Conservation (phyloP, 2,888 invertebrate genomes). For the Pyralis farinalis region DNA sequence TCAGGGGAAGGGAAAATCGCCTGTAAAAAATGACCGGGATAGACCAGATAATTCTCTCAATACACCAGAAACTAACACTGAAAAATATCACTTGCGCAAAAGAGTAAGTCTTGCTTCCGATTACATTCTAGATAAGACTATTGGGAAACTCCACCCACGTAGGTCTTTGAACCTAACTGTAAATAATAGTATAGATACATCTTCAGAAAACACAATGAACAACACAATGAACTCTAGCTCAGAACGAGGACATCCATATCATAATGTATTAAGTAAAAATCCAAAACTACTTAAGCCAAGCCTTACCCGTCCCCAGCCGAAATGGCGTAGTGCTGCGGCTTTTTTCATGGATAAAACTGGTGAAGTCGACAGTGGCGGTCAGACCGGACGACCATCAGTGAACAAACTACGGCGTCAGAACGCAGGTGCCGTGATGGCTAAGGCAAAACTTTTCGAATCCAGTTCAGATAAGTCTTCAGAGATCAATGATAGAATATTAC, state of each 20-base stretch:
- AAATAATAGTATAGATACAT: conserved; percentile 49
- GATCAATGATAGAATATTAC: conserved; percentile 43
- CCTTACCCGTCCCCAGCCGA: conserved; percentile 48
- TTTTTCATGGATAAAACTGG: conserved; percentile 78
- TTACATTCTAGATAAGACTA: conserved; percentile 52
- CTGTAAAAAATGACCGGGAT: conserved; percentile 47
- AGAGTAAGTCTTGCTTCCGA: conserved; percentile 55
- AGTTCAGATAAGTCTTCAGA: conserved; percentile 75
- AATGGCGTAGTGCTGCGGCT: conserved; percentile 79
- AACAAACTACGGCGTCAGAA: conserved; percentile 87
- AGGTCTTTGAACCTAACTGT: conserved; percentile 53
- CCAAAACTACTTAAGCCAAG: conserved; percentile 37
- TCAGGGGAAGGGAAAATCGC: conserved; percentile 29
- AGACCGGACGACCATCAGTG: conserved; percentile 85
- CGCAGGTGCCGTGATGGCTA: conserved; percentile 90
- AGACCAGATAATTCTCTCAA: conserved; percentile 49
- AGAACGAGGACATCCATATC: conserved; percentile 39
- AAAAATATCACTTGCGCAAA: conserved; percentile 57
- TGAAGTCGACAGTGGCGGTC: conserved; percentile 58
- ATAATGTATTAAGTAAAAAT: conserved; percentile 40
- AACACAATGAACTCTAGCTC: conserved; percentile 46
- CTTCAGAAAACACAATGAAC: conserved; percentile 51
- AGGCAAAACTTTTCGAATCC: conserved; percentile 87
- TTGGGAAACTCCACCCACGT: conserved; percentile 52
- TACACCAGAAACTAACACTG: conserved; percentile 37